Conservation (phyloP, 64 coral and sea anemone genomes). For the Cladopsammia gracilis region DNA sequence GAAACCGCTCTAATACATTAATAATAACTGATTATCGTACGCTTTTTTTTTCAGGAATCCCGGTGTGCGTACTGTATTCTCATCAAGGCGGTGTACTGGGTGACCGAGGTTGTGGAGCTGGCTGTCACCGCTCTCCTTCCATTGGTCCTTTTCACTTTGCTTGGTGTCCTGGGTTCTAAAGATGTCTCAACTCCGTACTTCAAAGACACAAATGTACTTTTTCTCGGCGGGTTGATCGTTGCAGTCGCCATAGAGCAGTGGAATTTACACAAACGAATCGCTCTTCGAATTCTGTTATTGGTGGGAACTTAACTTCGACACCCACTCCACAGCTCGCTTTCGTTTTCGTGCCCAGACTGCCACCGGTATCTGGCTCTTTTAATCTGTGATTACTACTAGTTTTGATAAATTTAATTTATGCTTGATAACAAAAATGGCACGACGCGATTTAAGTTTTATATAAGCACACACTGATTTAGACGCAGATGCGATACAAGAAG, state of each 20-base stretch:
- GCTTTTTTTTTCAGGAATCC: slow-evolving; percentile 43
- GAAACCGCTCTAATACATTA: too few species aligned
- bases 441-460: too few species aligned
- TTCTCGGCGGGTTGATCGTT: slow-evolving; percentile 89
- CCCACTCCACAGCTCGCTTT: too few species aligned
- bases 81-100: slow-evolving; percentile 93
- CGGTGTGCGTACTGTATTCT: slow-evolving; percentile 93
- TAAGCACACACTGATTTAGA: too few species aligned
- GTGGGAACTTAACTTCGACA: slow-evolving; percentile 86
- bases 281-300: slow-evolving; percentile 78
- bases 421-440: too few species aligned
- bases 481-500: too few species aligned
- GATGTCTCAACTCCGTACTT: slow-evolving; percentile 90
- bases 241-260: slow-evolving; percentile 91
- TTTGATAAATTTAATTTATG: too few species aligned
- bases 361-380: too few species aligned
- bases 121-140: slow-evolving; percentile 95
- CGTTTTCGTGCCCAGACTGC: too few species aligned
- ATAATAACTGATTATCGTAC: too few species aligned
- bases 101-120: slow-evolving; percentile 90
- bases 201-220: slow-evolving; percentile 94
- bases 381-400: too few species aligned
- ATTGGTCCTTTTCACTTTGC: slow-evolving; percentile 83
- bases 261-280: slow-evolving; percentile 93
- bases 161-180: slow-evolving; percentile 91